Percentiles rank a stretch among this genome's conserved stretches.
Conservation (phyloP, 2,797 vertebrate species). For the Eulemur mongoz region DNA sequence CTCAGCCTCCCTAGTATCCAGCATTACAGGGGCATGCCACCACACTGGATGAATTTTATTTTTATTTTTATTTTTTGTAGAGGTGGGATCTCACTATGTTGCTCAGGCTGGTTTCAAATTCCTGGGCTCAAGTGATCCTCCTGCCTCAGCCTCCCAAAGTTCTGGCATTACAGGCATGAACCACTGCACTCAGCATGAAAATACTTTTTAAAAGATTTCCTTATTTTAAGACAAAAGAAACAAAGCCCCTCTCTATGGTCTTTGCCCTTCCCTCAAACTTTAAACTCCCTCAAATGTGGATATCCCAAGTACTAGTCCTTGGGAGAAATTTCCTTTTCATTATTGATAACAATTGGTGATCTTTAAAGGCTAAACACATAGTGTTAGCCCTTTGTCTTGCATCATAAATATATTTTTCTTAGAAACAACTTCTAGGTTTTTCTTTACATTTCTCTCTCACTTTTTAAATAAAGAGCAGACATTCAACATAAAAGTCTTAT, state of each 20-base stretch:
- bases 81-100: neutral
- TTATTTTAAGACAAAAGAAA: conserved; percentile 59
- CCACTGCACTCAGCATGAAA: neutral
- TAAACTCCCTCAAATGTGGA: conserved; percentile 12
- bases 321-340: conserved; percentile 30
- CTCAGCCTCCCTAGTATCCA: neutral
- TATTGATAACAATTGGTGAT: conserved; percentile 41
- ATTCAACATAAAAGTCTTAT: conserved; percentile 9
- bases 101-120: neutral
- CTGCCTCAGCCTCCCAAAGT: neutral
- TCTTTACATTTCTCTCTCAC: neutral
- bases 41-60: neutral
- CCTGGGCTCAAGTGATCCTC: neutral
- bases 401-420: conserved; percentile 51
- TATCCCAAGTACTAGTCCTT: conserved; percentile 17
- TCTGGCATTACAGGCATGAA: neutral
- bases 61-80: neutral
- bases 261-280: conserved; percentile 43
- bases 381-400: conserved; percentile 6
- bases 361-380: conserved; percentile 33
- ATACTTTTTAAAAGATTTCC: conserved; percentile 43
- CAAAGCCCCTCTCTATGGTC: conserved; percentile 31
- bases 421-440: conserved; percentile 18
- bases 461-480: conserved; percentile 51
- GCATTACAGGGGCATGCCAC: neutral